Conservation (phyloP, 2,113 vertebrate species). For the Phaetusa simplex region DNA sequence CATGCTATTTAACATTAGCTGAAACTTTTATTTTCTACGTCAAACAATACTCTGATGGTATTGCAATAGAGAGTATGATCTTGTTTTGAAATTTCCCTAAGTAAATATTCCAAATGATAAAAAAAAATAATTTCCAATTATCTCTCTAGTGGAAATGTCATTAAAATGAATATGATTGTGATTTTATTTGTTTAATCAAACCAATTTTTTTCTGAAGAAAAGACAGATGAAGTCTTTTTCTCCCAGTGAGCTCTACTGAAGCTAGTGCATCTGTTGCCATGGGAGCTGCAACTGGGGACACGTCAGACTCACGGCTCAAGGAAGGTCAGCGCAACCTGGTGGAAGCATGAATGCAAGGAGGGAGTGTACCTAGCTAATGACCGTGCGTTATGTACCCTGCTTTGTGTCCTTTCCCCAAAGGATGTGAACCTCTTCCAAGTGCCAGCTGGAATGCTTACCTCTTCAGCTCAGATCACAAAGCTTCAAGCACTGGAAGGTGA, state of each 20-base stretch:
- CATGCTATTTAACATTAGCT: neutral
- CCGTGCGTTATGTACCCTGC: neutral
- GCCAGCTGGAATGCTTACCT: neutral
- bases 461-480: neutral
- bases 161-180: conserved; percentile 11
- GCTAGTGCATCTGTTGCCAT: neutral
- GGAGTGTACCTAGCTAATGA: neutral
- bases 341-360: neutral
- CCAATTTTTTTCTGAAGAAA: neutral
- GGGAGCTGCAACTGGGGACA: neutral
- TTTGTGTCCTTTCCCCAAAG: neutral
- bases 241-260: neutral
- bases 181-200: conserved; percentile 46
- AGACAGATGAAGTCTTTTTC: neutral
- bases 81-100: conserved; percentile 15
- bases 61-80: neutral
- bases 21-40: neutral
- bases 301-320: neutral
- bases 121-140: neutral
- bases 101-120: conserved; percentile 6
- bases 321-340: neutral
- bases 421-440: neutral
- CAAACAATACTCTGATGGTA: neutral
- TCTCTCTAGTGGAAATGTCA: neutral
- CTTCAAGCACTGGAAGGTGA: neutral